Evolutionary conservation across 2,113 vertebrate genomes (phyloP), one percentile per base, ranked within the genome.

Genomic region (Ceyx cyanopectus): DNA sequence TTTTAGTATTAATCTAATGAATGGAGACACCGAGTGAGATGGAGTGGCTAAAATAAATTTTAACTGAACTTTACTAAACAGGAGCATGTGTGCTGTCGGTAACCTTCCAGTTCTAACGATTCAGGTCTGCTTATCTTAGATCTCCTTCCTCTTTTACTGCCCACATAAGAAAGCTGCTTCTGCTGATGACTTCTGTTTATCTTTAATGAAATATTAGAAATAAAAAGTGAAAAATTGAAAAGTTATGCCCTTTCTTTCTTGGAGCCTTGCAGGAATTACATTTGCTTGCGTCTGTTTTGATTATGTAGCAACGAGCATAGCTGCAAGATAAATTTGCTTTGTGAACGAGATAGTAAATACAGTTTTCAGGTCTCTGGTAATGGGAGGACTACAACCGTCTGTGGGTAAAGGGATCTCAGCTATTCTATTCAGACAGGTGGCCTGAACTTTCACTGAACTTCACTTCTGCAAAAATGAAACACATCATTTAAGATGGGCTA

Each of bases 321-420:
- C 60, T 86, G 67, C 34, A 94, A 92, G 65, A 66, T 67, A 85
- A 95, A 90, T 93, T 90, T 41, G 3, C 62, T 87, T 90, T 96
- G 48, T 41, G 57, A 65, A 4, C 41, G 77, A 77, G 20, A 20
- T 43, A 54, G 18, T 79, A 96, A 95, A 90, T 73, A 73, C 18
- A 95, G 45, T 40, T 27, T 24, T 65, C 73, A 73, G n/a, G 15
- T 40, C 26, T 63, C 6, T 1, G 12, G 57, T 7, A 37, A 89
- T 70, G 70, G 22, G 41, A 88, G 30, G 24, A 37, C 17, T 6
- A 27, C 30, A 81, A 45, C 43, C 93, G 15, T 48, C 88, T 60
- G 13, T 26, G 23, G 23, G 22, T 56, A 57, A 32, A 77, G 76
- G 61, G 70, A 48, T 46, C 61, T 86, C 29, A 58, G 22, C 56